A percentile compares a stretch with the other conserved stretches of the same genome.
Evolutionary conservation across 2,888 invertebrate genomes (phyloP).

Genomic region (Achlya flavicornis): DNA sequence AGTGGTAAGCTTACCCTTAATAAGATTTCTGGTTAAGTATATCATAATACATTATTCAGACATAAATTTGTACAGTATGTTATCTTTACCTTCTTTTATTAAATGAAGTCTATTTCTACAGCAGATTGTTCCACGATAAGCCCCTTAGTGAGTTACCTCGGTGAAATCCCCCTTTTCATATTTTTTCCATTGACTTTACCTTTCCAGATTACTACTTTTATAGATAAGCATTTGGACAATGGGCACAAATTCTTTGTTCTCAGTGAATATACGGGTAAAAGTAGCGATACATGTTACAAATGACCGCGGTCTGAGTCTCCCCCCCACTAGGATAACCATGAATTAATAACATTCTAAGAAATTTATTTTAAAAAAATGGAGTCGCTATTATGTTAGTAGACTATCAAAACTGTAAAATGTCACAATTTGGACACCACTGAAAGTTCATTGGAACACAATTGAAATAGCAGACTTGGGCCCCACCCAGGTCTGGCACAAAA

Average conservation of each 20-base stretch:
- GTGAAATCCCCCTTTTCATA: conserved; percentile 9
- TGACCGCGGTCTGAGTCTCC: conserved; percentile 29
- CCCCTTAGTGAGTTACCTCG: conserved; percentile 10
- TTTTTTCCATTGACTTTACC: conserved; percentile 27
- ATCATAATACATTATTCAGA: too few relatives aligned
- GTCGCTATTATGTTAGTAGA: too few relatives aligned
- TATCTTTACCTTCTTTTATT: neutral
- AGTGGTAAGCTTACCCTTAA: too few relatives aligned
- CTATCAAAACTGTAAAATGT: too few relatives aligned
- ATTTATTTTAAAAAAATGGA: too few relatives aligned
- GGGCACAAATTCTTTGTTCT: conserved; percentile 54
- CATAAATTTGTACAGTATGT: neutral
- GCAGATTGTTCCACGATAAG: conserved; percentile 2
- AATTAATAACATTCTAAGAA: neutral
- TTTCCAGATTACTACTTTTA: conserved; percentile 25
- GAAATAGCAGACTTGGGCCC: too few relatives aligned
- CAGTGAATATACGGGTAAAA: conserved; percentile 50
- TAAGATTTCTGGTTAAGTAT: too few relatives aligned
- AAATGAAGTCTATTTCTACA: neutral
- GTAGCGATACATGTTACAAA: conserved; percentile 65
- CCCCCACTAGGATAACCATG: conserved; percentile 22
- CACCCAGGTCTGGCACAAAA: too few relatives aligned
- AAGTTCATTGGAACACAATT: too few relatives aligned
- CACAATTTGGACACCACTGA: too few relatives aligned
- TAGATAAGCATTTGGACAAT: conserved; percentile 49